Evolutionary conservation across 2,888 invertebrate genomes (phyloP), one percentile per base, ranked within the genome.

Genomic region (Hipparchia semele): DNA sequence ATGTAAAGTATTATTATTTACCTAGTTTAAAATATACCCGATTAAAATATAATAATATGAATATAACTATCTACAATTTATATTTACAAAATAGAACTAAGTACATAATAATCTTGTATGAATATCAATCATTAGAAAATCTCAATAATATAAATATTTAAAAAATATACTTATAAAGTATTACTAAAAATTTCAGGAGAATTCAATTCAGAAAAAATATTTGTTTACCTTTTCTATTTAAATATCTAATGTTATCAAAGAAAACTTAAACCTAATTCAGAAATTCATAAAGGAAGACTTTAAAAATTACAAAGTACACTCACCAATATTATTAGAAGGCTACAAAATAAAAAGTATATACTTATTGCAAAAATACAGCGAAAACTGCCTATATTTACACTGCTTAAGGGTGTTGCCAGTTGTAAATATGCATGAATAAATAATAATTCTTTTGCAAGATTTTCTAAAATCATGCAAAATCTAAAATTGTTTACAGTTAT

Each of bases 301-400:
- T 64, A 6, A 49, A 58, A 59, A 33, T 59, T 59, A 60, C 10
- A 46, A 51, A 6, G 6, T 62, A 64, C 51, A 65, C 33, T 53
- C 65, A 53, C 33, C 12, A 65, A 23, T 12, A 33, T 6, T 23
- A 13, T 56, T n/a, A 58, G 23, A 33, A 46, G 2, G 23, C 33
- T 12, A 67, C 10, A 12, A 10, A 33, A n/a, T 13, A 59, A 53
- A 64, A 66, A 13, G 69, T 23, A 45, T 68, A 67, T 66, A 56
- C 45, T 33, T 59, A 64, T 68, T 68, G 56, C 69, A 62, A 70
- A 72, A 60, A 45, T 73, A 75, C 69, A 70, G 73, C 66, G 53
- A 67, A 72, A 61, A 71, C n/a, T 64, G 60, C 53, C 3, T 59
- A 72, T 62, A 72, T 67, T 74, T 74, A 74, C 70, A 68, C 67